Evolutionary conservation across 2,797 vertebrate species (phyloP).

Genomic region (Acanthurus tractus): DNA sequence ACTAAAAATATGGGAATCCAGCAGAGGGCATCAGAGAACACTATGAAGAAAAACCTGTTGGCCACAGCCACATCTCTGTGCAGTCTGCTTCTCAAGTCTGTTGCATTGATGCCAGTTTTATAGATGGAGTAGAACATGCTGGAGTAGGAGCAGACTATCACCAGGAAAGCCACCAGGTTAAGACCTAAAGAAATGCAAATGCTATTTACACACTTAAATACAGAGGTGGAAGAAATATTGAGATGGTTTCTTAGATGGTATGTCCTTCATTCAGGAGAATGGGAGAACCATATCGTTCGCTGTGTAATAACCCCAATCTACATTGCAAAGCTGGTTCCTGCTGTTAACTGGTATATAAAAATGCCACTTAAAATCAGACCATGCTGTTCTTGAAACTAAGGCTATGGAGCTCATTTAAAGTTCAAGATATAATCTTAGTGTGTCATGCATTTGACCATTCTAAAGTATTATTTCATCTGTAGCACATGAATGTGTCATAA

Average conservation of each 20-base stretch:
- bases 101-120: conserved; percentile 85
- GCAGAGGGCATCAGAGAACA: conserved; percentile 94
- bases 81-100: conserved; percentile 82
- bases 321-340: not conserved
- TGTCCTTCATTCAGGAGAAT: too few relatives aligned
- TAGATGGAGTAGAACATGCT: conserved; percentile 89
- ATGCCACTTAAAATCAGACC: not conserved
- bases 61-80: conserved; percentile 84
- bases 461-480: not conserved
- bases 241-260: not conserved
- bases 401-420: not conserved
- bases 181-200: conserved; percentile 77
- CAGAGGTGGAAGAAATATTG: not conserved
- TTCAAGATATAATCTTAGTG: not conserved
- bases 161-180: conserved; percentile 87
- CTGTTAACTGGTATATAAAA: not conserved
- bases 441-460: not conserved
- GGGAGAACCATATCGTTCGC: conserved; percentile 3
- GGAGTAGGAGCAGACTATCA: conserved; percentile 84
- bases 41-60: conserved; percentile 89
- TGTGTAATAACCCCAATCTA: not conserved
- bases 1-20: conserved; percentile 91
- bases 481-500: not conserved
- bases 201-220: conserved; percentile 15
- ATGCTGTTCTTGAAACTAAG: not conserved